Evolutionary conservation across 2,113 vertebrate species (phyloP), one percentile per base, ranked within the genome.

Genomic region (Sceloporus undulatus): DNA sequence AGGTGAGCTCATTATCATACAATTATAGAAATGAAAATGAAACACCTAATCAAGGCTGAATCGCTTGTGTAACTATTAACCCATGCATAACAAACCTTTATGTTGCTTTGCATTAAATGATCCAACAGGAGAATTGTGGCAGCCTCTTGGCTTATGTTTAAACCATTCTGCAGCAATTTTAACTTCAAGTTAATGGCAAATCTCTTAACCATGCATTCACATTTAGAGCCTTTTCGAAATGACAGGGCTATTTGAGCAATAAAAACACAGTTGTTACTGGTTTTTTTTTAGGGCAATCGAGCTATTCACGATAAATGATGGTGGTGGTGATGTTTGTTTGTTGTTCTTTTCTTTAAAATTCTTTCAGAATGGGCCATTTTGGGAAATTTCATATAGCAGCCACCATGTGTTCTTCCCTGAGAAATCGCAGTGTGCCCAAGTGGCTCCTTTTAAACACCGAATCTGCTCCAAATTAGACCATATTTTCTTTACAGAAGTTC

Each of bases 31-130:
- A 95, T 74, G 81, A 91, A 94, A 95, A 96, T 93, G 94, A 94
- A 95, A 95, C 95, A 85, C 73, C 92, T 95, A 94, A 96, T 96
- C 95, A 96, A 93, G 96, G n/a, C 65, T 87, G 92, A 95, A 94
- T 91, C 95, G 92, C 90, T 95, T 92, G 91, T 94, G 93, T 95
- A 96, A 96, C 91, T 93, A 96, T 97, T 97, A 97, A 96, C 95
- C 85, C 93, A 91, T 59, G 91, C 91, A 79, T 95, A 81, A 95
- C 95, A 91, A 97, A 95, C 96, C 93, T 96, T 96, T 96, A 94
- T 91, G 95, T 95, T 94, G 90, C 90, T 95, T 93, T 96, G 94
- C 94, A 93, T 96, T 95, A 92, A 89, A 70, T 90, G 94, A 96
- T 96, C 94, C 71, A 91, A 95, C 88, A 92, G 89, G 95, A 90